Evolutionary conservation across 2,113 vertebrate species (phyloP).

Genomic region (Scomber scombrus): DNA sequence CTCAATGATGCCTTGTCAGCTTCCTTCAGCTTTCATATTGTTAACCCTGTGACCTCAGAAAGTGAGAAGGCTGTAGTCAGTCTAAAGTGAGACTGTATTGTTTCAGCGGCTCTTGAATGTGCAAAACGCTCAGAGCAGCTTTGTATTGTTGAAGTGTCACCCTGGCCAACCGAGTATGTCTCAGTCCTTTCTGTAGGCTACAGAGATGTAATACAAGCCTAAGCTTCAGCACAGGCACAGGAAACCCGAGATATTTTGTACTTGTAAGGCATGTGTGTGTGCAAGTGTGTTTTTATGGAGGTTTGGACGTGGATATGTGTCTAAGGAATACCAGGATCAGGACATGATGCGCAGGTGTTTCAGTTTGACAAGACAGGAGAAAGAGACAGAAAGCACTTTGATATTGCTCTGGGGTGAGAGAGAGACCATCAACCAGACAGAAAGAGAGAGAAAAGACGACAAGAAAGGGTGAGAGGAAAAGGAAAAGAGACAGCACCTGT

Average conservation of each 20-base stretch:
- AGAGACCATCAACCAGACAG: conserved; percentile 14
- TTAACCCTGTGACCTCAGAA: conserved; percentile 48
- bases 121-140: conserved; percentile 42
- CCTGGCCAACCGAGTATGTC: background rate
- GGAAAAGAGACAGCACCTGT: conserved; percentile 41
- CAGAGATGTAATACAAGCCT: conserved; percentile 65
- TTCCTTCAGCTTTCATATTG: background rate
- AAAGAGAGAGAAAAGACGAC: conserved; percentile 12
- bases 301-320: background rate
- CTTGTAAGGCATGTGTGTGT: background rate
- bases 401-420: conserved; percentile 45
- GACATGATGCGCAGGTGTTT: conserved; percentile 22
- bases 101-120: conserved; percentile 54
- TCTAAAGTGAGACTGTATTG: conserved; percentile 31
- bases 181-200: conserved; percentile 54
- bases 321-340: conserved; percentile 24
- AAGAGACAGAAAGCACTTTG: conserved; percentile 28
- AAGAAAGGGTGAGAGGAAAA: background rate
- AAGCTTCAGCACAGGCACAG: conserved; percentile 38
- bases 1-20: background rate
- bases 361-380: background rate
- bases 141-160: conserved; percentile 51
- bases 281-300: conserved; percentile 21
- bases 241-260: conserved; percentile 57
- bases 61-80: conserved; percentile 30